These are phyloP conservation scores for Falco concolor DNA, from an alignment of 2,797 vertebrate species.

Conservation along the genomic window DNA sequence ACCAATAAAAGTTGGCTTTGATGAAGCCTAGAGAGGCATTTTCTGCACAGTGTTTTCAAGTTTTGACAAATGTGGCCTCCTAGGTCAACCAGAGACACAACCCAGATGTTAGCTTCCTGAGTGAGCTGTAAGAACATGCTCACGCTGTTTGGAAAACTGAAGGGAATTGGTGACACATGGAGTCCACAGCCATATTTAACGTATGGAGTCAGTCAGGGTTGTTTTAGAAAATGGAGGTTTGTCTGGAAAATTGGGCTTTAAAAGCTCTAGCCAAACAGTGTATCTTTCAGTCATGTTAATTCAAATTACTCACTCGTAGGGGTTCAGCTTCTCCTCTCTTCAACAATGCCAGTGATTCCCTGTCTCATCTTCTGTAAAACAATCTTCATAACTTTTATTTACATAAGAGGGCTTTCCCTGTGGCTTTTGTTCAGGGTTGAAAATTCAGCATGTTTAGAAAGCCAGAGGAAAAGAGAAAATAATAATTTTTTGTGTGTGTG, in stretches of 20 bases:
- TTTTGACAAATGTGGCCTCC: constrained; percentile 41
- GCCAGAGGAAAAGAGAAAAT: neutral
- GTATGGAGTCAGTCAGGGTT: neutral
- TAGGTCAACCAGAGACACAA: constrained; percentile 39
- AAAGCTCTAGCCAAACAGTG: neutral
- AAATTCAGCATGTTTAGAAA: neutral
- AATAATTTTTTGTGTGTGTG: neutral
- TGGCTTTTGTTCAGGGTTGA: neutral
- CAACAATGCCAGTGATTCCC: neutral
- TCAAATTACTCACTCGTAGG: neutral
- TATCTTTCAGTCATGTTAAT: neutral
- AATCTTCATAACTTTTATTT: neutral
- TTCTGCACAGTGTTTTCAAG: constrained; percentile 15
- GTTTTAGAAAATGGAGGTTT: constrained; percentile 1
- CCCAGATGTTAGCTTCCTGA: neutral
- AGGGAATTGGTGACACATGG: neutral
- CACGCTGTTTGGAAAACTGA: neutral
- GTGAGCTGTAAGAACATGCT: constrained; percentile 16
- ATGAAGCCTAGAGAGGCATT: constrained; percentile 22
- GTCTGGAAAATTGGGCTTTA: neutral
- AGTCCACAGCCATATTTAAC: neutral
- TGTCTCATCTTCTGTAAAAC: neutral
- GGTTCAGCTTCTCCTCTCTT: neutral
- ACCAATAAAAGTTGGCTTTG: constrained; percentile 35
- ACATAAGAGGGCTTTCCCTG: neutral